phyloP scores from a whole-genome alignment of 2,113 vertebrate genomes.

The Melanocharis versteri region DNA sequence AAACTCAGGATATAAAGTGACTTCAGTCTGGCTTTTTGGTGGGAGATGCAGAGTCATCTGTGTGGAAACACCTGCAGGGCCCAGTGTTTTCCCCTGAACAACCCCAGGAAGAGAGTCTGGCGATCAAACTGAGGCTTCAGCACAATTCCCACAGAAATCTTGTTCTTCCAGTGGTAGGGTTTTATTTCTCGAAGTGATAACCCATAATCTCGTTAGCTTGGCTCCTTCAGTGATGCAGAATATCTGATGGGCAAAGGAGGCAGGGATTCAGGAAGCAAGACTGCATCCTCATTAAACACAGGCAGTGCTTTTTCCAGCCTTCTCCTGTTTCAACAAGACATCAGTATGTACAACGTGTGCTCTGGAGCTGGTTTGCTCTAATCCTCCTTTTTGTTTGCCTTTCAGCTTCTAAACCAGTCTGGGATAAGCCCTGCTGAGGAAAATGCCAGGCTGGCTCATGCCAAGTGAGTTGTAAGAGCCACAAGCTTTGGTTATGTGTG shows the following conservation, averaged over 20 bases:
- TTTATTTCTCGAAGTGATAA: background rate
- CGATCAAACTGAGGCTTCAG: rapidly evolving
- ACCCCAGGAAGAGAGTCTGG: background rate
- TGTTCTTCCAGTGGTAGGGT: background rate
- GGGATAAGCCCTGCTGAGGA: background rate
- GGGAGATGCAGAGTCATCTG: background rate
- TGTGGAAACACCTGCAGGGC: background rate
- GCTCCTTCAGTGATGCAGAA: background rate
- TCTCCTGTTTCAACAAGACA: background rate
- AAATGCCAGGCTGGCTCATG: background rate
- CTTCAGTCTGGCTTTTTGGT: background rate
- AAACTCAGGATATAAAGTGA: background rate
- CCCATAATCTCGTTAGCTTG: background rate
- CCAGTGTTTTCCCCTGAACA: background rate
- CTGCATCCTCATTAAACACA: background rate
- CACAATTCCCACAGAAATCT: background rate
- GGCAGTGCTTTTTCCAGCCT: background rate
- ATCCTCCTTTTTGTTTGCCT: conserved; percentile 8
- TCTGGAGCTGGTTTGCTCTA: background rate
- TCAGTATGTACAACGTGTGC: background rate
- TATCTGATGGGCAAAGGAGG: background rate
- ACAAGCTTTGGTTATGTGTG: rapidly evolving
- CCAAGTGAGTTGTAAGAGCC: background rate
- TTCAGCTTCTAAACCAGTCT: background rate
- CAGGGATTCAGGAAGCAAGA: background rate